Evolutionary conservation across 2,888 invertebrate genomes (phyloP), one percentile per base, ranked within the genome.

Genomic region (Venusia cambrica): DNA sequence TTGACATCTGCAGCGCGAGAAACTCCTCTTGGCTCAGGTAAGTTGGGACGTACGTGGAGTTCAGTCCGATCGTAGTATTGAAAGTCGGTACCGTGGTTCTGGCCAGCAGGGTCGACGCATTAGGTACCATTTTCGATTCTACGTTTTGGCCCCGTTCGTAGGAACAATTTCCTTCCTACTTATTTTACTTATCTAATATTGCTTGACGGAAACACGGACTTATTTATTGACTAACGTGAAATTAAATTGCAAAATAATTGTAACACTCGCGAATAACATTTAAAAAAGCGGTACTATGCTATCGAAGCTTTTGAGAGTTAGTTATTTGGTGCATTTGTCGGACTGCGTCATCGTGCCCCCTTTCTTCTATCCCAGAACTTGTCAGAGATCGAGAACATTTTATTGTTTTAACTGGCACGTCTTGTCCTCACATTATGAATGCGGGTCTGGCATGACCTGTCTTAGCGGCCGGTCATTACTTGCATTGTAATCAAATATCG

Each of bases 11-110:
- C 49, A 90, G 66, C 21, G 89, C 83, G 43, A 89, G 73, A 51
- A 89, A 90, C 57, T 90, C 88, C 35, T 90, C 89, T 30, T 88
- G 81, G 29, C 89, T 89, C 48, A 90, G 70, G 39, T 84, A 88
- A 1, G 89, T 89, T 7, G 90, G 89, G 19, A 89, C 75, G 26
- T 73, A 71, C 1, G 87, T 83, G 0, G 83, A 73, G 41, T 88
- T 87, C 13, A 73, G 36, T 7, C 68, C 71, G 4, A 73, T 20
- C 3, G 76, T 72, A 0, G 59, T 53, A 32, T 81, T 84, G 29
- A 74, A 54, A 5, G 74, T 65, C 4, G 66, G 62, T 62, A 75
- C 66, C 2, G 80, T 78, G 3, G 76, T 68, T 39, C 56, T 70
- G 4, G 72, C 60, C 17, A 71, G 42, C 34, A 72, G 48, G 12